A percentile compares a stretch with the other conserved stretches of the same genome.
Evolutionary conservation across 2,888 invertebrate species (phyloP).

Genomic region (Glyphotaelius pellucidus): DNA sequence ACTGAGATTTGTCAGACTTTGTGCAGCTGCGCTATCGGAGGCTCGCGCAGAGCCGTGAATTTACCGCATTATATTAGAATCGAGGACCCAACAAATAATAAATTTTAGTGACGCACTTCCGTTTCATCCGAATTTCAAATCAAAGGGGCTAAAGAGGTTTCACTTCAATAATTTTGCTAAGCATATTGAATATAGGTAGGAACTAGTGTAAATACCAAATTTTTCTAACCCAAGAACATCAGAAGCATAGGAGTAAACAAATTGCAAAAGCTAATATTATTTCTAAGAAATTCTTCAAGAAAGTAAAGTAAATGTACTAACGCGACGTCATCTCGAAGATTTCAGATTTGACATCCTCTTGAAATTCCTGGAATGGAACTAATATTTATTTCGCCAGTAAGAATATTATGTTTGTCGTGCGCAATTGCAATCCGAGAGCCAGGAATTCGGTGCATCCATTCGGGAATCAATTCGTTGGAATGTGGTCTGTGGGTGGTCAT

Average conservation of each 20-base stretch:
- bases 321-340: not conserved
- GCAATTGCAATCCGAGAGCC: slow-evolving; percentile 1
- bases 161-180: no score
- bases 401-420: not conserved
- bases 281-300: not conserved
- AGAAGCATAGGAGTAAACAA: not conserved
- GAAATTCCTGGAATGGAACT: not conserved
- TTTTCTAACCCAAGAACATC: not conserved
- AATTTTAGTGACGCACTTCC: no score
- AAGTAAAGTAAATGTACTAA: not conserved
- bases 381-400: not conserved
- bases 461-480: not conserved
- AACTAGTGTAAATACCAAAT: no score
- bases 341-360: not conserved
- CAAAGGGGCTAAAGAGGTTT: no score
- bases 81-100: no score
- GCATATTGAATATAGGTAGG: no score
- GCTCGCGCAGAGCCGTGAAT: no score
- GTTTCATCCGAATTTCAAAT: no score
- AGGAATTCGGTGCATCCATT: slow-evolving; percentile 20
- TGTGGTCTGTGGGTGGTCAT: slow-evolving; percentile 4
- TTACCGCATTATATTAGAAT: no score
- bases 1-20: no score
- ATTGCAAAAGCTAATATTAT: not conserved
- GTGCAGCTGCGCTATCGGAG: no score